Conservation (phyloP, 2,888 invertebrate genomes). For the Campoletis raptor region DNA sequence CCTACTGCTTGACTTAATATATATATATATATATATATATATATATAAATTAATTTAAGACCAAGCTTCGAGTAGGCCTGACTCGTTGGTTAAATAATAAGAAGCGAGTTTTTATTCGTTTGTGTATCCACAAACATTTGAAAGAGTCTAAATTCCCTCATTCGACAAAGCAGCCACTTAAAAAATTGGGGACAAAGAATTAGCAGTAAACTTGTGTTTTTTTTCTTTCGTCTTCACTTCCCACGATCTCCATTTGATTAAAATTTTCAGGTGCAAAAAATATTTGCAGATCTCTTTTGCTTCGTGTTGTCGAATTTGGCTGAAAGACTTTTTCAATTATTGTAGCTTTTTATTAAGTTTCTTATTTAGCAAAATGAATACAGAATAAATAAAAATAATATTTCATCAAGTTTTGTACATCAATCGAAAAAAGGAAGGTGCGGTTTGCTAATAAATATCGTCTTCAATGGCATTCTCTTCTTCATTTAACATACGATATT, state of each 20-base stretch:
- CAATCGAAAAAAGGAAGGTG: not conserved
- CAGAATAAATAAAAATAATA: not conserved
- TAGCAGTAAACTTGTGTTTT: too few species aligned
- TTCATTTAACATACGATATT: conserved; percentile 15
- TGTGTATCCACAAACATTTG: not conserved
- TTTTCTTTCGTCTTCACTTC: not conserved
- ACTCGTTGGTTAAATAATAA: not conserved
- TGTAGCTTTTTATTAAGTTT: not conserved
- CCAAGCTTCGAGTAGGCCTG: not conserved
- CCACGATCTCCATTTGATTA: not conserved
- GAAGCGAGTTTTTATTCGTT: not conserved
- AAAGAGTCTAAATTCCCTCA: not conserved
- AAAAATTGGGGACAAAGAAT: not conserved
- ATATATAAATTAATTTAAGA: not conserved
- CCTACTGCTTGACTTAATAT: not conserved
- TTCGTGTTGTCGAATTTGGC: not conserved
- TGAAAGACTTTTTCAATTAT: not conserved
- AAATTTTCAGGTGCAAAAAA: not conserved
- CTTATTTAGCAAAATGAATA: not conserved
- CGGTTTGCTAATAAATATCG: not conserved
- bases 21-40: not conserved
- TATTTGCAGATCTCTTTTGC: too few species aligned
- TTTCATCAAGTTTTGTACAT: not conserved
- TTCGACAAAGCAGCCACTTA: too few species aligned
- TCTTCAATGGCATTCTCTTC: not conserved